Evolutionary conservation across 2,888 invertebrate genomes (phyloP).

Genomic region (Amiota minor): DNA sequence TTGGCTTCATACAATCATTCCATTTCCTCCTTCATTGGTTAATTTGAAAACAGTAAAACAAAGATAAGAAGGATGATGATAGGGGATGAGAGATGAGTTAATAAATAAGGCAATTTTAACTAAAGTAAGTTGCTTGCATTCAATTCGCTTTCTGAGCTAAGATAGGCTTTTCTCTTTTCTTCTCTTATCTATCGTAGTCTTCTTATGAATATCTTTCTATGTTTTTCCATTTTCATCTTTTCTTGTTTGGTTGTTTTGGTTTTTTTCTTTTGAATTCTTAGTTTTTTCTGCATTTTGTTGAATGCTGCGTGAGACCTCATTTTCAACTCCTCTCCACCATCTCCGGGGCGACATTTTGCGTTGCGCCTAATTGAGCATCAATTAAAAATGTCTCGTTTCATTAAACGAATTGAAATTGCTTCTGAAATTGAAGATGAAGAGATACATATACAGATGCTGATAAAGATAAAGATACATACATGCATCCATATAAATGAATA

Average conservation of each 20-base stretch:
- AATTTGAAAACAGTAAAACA: too few relatives aligned
- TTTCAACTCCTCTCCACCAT: neutral
- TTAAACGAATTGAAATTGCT: conserved; percentile 44
- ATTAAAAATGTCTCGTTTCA: conserved; percentile 64
- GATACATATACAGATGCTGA: neutral
- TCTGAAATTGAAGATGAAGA: neutral
- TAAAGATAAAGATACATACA: too few relatives aligned
- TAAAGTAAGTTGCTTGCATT: too few relatives aligned
- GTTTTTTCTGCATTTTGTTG: neutral
- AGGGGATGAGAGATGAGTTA: too few relatives aligned
- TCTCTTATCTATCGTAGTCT: too few relatives aligned
- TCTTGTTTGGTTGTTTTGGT: neutral
- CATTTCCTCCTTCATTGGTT: neutral
- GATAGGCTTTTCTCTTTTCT: too few relatives aligned
- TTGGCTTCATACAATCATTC: neutral
- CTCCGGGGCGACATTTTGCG: neutral
- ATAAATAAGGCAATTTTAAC: too few relatives aligned
- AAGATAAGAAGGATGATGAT: too few relatives aligned
- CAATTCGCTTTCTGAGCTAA: too few relatives aligned
- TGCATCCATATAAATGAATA: too few relatives aligned
- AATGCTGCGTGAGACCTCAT: neutral
- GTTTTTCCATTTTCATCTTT: neutral
- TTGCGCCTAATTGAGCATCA: conserved; percentile 60
- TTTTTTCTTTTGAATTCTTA: too few relatives aligned
- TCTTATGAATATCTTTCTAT: neutral